Evolutionary conservation across 2,888 invertebrate species (phyloP).

Genomic region (Parochlus steinenii): DNA sequence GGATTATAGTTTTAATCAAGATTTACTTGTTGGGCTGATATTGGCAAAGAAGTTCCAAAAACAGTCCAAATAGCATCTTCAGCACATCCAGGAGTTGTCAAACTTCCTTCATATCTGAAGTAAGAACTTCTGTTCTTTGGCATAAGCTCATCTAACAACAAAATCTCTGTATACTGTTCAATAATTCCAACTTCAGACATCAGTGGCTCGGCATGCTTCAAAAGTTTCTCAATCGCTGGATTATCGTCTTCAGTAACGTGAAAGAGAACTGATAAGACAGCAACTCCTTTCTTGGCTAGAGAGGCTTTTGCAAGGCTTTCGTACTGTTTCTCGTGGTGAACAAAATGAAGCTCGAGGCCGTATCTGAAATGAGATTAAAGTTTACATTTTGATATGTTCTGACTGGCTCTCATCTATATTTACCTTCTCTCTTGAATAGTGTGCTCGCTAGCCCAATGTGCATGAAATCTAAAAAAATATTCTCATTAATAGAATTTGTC

Average conservation of each 20-base stretch:
- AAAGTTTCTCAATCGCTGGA: slow-evolving; percentile 16
- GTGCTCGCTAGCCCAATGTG: slow-evolving; percentile 78
- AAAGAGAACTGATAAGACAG: slow-evolving; percentile 45
- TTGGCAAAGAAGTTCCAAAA: slow-evolving; percentile 34
- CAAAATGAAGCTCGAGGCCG: slow-evolving; percentile 47
- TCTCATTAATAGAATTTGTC: too few species aligned
- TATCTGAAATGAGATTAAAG: slow-evolving; percentile 27
- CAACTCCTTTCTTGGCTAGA: slow-evolving; percentile 37
- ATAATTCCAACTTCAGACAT: slow-evolving; percentile 20
- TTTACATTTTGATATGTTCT: slow-evolving; percentile 4
- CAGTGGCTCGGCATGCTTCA: slow-evolving; percentile 18
- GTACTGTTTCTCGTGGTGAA: slow-evolving; percentile 37
- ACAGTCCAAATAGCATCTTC: slow-evolving; percentile 63
- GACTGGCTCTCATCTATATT: slow-evolving; percentile 16
- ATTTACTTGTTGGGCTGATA: slow-evolving; percentile 34
- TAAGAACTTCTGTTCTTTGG: slow-evolving; percentile 36
- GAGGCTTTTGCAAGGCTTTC: slow-evolving; percentile 34
- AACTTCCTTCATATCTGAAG: slow-evolving; percentile 48
- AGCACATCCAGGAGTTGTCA: slow-evolving; percentile 56
- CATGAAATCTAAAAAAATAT: too few species aligned
- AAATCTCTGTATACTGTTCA: slow-evolving; percentile 15
- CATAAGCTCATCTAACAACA: slow-evolving; percentile 30
- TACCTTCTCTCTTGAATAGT: slow-evolving; percentile 46
- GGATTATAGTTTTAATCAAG: not conserved
- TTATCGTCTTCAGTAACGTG: slow-evolving; percentile 25